Percentiles rank a stretch among this genome's conserved stretches.
These are phyloP conservation scores for Drosophila lini DNA, from an alignment of 1,140 invertebrate species.

Conservation along the genomic window DNA sequence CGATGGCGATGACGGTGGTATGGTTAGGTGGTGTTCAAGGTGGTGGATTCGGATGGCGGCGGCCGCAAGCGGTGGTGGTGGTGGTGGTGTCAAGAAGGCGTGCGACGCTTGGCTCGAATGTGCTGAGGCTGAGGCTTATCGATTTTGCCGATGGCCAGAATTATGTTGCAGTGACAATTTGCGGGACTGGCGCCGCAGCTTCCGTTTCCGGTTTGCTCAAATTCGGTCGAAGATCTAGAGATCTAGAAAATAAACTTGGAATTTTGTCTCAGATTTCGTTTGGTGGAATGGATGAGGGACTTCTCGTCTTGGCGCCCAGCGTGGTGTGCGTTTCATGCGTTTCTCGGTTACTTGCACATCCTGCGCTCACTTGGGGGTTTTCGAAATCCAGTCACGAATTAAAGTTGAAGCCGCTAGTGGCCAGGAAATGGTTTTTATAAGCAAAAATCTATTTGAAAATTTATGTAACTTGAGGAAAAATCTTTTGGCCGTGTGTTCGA, in stretches of 20 bases:
- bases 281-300: conserved; percentile 16
- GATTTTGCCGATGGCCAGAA: conserved; percentile 54
- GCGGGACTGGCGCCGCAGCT: conserved; percentile 5
- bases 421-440: conserved; percentile 12
- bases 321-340: conserved; percentile 23
- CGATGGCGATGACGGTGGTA: conserved; percentile 22
- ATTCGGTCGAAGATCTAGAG: background rate
- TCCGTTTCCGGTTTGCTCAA: conserved; percentile 20
- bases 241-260: conserved; percentile 42
- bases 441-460: conserved; percentile 33
- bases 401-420: background rate
- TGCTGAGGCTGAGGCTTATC: conserved; percentile 53
- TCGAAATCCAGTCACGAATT: background rate
- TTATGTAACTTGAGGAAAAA: conserved; percentile 59
- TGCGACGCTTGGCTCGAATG: conserved; percentile 51
- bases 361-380: conserved; percentile 38
- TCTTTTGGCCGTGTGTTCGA: conserved; percentile 38
- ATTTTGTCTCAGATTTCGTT: conserved; percentile 31
- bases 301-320: conserved; percentile 34
- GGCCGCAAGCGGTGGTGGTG: conserved; percentile 44
- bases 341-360: conserved; percentile 50
- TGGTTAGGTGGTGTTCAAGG: conserved; percentile 27
- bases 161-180: conserved; percentile 18
- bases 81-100: conserved; percentile 49
- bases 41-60: conserved; percentile 57